Evolutionary conservation across 1,140 invertebrate species (phyloP).

Genomic region (Mycetomoellerius zeteki): DNA sequence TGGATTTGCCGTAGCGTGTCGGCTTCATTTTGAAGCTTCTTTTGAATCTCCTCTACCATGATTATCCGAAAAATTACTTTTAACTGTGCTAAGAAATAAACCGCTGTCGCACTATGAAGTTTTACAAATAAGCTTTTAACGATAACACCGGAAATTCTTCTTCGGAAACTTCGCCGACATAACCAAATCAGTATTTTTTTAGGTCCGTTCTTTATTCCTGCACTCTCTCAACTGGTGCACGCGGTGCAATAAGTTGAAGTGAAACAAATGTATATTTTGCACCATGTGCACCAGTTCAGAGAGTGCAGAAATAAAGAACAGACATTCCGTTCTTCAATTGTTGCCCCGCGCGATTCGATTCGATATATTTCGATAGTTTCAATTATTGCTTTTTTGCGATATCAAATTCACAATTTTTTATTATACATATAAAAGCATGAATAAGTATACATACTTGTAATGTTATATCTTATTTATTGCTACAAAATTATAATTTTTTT

Average conservation of each 20-base stretch:
- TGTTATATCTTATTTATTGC: too few species aligned
- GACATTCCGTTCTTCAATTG: neutral
- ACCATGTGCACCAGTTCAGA: too few species aligned
- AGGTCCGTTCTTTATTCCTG: too few species aligned
- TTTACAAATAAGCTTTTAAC: neutral
- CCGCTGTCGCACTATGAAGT: neutral
- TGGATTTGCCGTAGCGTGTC: constrained; percentile 90
- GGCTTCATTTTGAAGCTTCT: constrained; percentile 91
- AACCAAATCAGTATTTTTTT: constrained; percentile 4
- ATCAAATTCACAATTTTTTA: too few species aligned
- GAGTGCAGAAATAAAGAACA: too few species aligned
- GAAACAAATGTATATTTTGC: too few species aligned
- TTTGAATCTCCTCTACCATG: constrained; percentile 92
- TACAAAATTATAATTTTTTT: too few species aligned
- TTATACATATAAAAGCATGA: too few species aligned
- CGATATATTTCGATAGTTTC: neutral
- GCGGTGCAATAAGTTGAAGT: too few species aligned
- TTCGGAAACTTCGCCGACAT: neutral
- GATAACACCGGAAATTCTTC: neutral
- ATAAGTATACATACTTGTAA: too few species aligned
- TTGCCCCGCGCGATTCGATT: neutral
- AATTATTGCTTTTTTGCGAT: too few species aligned
- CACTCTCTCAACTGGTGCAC: too few species aligned
- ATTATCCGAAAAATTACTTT: constrained; percentile 70
- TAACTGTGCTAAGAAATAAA: neutral